A percentile compares a stretch with the other conserved stretches of the same genome.
Conservation (phyloP, 2,797 vertebrate genomes). For the Limosa lapponica region DNA sequence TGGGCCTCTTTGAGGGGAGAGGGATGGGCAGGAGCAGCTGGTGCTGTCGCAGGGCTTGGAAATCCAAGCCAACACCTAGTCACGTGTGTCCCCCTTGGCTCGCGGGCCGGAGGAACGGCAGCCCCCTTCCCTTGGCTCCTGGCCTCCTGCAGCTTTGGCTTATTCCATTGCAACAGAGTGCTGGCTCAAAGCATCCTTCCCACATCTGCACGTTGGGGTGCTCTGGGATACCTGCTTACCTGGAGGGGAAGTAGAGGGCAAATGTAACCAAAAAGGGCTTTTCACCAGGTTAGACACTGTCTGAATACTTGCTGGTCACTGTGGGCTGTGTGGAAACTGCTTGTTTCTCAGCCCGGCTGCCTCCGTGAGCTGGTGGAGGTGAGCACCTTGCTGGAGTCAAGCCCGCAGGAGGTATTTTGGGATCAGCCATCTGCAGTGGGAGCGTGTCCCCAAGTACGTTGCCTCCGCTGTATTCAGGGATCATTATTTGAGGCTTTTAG, state of each 20-base stretch:
- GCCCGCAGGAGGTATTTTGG: neutral
- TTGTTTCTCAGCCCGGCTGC: neutral
- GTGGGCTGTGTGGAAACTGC: neutral
- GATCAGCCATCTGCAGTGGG: neutral
- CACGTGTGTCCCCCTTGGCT: neutral
- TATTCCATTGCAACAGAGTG: neutral
- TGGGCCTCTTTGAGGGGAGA: constrained; percentile 16
- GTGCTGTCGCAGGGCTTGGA: constrained; percentile 20
- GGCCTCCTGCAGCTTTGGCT: neutral
- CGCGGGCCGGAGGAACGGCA: neutral
- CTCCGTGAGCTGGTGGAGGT: neutral
- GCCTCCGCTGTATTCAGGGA: neutral
- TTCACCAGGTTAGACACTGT: neutral
- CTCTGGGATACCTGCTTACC: neutral
- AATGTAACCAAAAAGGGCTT: neutral
- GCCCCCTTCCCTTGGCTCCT: neutral
- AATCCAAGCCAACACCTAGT: constrained; percentile 43
- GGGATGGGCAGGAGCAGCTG: constrained; percentile 67
- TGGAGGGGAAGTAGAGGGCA: neutral
- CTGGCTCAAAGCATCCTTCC: neutral
- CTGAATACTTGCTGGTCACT: neutral
- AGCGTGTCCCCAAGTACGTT: accelerated
- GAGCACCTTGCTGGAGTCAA: neutral
- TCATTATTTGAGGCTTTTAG: neutral
- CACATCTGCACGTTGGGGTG: neutral